Evolutionary conservation across 2,888 invertebrate species (phyloP).

Genomic region (Galerucella nymphaeae): DNA sequence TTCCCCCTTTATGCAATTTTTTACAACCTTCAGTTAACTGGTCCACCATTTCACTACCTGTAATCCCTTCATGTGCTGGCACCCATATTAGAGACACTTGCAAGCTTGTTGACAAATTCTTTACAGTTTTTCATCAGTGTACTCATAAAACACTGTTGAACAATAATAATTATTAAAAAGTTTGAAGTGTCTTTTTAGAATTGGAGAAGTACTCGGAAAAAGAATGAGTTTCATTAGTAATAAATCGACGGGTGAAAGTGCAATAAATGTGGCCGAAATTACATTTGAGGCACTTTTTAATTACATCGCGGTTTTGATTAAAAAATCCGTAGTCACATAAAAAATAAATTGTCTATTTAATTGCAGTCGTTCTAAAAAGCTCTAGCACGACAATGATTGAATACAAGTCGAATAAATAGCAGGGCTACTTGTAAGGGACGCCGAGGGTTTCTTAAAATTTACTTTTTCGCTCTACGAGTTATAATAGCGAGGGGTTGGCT

Average conservation of each 20-base stretch:
- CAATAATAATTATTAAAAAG: neutral
- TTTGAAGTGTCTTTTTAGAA: neutral
- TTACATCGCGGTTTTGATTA: constrained; percentile 63
- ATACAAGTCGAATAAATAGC: constrained; percentile 48
- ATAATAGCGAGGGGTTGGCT: constrained; percentile 62
- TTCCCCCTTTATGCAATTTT: too few relatives aligned
- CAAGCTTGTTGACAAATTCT: too few relatives aligned
- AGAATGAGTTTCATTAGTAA: constrained; percentile 33
- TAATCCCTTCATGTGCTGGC: too few relatives aligned
- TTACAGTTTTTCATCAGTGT: too few relatives aligned
- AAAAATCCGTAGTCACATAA: constrained; percentile 63
- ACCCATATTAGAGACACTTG: too few relatives aligned
- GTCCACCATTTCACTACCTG: too few relatives aligned
- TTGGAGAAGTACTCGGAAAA: constrained; percentile 11
- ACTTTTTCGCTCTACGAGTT: constrained; percentile 67
- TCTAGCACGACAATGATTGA: constrained; percentile 45
- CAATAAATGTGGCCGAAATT: constrained; percentile 57
- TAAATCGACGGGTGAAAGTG: constrained; percentile 48
- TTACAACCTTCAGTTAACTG: too few relatives aligned
- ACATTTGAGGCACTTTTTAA: constrained; percentile 59
- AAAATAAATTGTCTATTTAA: constrained; percentile 66
- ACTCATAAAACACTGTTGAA: too few relatives aligned
- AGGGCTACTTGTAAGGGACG: constrained; percentile 60
- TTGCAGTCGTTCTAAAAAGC: constrained; percentile 53
- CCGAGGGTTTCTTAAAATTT: constrained; percentile 65